Evolutionary conservation across 2,113 vertebrate species (phyloP).

Genomic region (Labeo catla): DNA sequence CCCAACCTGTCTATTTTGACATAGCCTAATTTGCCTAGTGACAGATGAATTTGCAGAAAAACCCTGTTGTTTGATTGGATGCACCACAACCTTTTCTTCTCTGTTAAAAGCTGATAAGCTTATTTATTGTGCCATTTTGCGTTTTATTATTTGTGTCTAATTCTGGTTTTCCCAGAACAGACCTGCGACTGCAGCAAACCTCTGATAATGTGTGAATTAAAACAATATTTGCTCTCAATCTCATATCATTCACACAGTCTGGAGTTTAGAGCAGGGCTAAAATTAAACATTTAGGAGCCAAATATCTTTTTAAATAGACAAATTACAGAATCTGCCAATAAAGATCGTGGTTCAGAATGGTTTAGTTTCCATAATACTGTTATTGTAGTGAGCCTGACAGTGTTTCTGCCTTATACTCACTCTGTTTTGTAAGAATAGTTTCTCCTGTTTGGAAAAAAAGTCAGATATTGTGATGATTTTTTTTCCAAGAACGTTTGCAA

Average conservation of each 20-base stretch:
- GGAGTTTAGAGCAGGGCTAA: neutral
- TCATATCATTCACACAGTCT: no score
- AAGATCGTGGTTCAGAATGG: no score
- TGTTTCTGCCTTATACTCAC: neutral
- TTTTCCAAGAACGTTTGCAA: neutral
- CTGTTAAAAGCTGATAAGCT: neutral
- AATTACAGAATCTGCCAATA: no score
- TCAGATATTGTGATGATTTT: neutral
- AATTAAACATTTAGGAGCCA: neutral
- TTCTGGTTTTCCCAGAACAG: neutral
- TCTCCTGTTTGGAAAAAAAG: neutral
- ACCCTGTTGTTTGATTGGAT: neutral
- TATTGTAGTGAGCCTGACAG: neutral
- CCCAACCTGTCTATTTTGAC: neutral
- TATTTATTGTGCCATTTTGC: neutral
- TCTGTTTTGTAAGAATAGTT: neutral
- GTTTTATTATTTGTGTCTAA: neutral
- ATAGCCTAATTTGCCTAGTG: conserved; percentile 9
- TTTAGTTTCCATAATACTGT: no score
- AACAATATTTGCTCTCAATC: neutral
- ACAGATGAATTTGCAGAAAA: neutral
- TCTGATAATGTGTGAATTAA: neutral
- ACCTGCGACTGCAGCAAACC: neutral
- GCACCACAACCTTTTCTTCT: neutral
- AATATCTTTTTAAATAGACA: no score